Base-by-base conservation (phyloP, 2,113 vertebrate genomes). In the Archocentrus centrarchus region DNA sequence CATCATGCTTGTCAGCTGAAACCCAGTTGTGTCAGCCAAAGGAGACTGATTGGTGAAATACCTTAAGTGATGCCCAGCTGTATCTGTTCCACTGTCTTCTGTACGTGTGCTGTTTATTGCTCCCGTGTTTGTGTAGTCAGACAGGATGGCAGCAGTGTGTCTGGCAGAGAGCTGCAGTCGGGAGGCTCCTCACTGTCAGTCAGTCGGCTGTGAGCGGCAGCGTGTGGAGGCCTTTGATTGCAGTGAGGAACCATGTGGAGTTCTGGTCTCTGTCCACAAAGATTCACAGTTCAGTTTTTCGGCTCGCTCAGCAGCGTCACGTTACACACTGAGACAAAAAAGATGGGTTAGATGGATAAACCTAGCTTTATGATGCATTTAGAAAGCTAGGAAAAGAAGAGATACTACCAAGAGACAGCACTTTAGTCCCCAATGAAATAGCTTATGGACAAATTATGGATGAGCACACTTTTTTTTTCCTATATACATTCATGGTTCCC, bases 201-300 rank as follows among this genome's bases (percentile, higher is more conserved):
- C 82, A 82, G 75, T 6, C 66, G 15, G 64, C 76, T 13, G 64
- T 61, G 81, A 77, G 75, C 58, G 50, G 59, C 3, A 30, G 53
- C 62, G n/a, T 59, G 82, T 3, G 1, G 77, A 81, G 84, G 57
- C 55, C 84, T 93, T 88, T 90, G 90, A 91, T 90, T 86, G 84
- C 47, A 59, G 37, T 22, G 59, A 3, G 18, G 77, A 62, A 53
- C 30, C 85, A 22, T 79, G 80, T 3, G 37, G 86, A 44, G 77
- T 76, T 68, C 57, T 55, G 77, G 53, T 27, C 73, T 44, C 68
- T 50, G 59, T 62, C 64, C 39, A 13, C 58, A 41, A 73, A 81
- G 76, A 86, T 32, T 53, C 81, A 17, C 81, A 73, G 78, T 53
- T 82, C 77, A 0, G 47, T 79, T 77, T 66, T 39, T 82, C 77